Evolutionary conservation across 92 coral and sea anemone species (phyloP), one percentile per base, ranked within the genome.

Genomic region (Phenganax stokvisi): DNA sequence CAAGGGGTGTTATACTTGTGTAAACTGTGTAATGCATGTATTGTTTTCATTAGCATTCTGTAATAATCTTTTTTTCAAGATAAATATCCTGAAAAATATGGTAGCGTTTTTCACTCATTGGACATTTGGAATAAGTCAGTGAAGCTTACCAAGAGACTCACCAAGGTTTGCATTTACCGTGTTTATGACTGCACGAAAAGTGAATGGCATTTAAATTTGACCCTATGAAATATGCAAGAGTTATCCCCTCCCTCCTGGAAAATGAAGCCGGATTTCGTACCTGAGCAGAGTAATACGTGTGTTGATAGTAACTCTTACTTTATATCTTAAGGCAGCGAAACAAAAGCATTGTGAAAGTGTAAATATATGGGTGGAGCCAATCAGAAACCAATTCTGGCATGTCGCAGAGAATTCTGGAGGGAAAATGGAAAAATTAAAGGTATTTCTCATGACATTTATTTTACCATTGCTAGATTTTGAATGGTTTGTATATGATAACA

Each of bases 301-400:
- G 47, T 37, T 37, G 47, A 37, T 67, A 37, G 12, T 16, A 1
- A 11, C 30, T 16, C 73, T 20, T 59, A 59, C 20, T 59, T n/a
- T 13, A 59, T 59, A 59, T 0, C 15, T 59, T 59, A 12, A 85
- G 82, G 88, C 85, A 53, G 65, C 88, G 3, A 86, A 86, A 82
- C 83, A 80, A 1, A 81, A 85, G 63, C 66, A 82, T 56, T 86
- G 86, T 51, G 86, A 86, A 12, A 80, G 69, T 59, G 71, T 77
- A 59, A 71, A 61, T 7, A 72, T 64, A 75, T 87, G 87, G 84
- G 57, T 73, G n/a, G 81, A 87, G 81, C 83, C 84, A 16, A 86
- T 86, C 66, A 80, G 86, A 12, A 82, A 86, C 80, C 85, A 86
- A 69, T 86, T 86, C 28, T 82, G 89, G 84, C 82, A 75, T 69